These are phyloP conservation scores for Dendropsophus ebraccatus DNA, from an alignment of 2,113 vertebrate species.

Conservation along the genomic window DNA sequence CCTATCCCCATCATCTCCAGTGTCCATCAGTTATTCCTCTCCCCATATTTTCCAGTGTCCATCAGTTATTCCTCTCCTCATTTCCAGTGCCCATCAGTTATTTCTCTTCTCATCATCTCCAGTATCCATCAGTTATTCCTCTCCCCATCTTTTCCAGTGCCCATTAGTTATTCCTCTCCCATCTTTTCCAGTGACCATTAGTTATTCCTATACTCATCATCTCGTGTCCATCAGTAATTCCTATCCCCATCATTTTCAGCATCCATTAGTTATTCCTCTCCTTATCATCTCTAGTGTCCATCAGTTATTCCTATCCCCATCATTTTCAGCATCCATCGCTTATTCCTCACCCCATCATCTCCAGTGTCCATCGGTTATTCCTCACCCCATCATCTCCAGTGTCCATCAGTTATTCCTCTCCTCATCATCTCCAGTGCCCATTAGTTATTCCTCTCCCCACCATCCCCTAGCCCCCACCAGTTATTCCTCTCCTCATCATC, in stretches of 20 bases:
- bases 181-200: background rate
- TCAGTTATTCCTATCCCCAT: background rate
- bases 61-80: background rate
- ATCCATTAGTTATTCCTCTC: background rate
- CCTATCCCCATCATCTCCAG: background rate
- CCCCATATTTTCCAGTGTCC: background rate
- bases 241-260: background rate
- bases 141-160: background rate
- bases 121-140: background rate
- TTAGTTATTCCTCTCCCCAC: too few relatives aligned
- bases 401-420: too few relatives aligned
- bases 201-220: background rate
- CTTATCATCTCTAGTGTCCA: background rate
- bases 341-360: background rate
- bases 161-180: background rate
- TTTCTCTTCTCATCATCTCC: background rate
- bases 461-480: too few relatives aligned
- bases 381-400: background rate
- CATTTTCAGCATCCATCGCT: background rate
- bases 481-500: too few relatives aligned
- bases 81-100: background rate
- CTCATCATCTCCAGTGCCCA: too few relatives aligned
- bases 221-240: background rate
- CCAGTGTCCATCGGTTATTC: too few relatives aligned
- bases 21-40: background rate